Evolutionary conservation across 2,113 vertebrate genomes (phyloP).

Genomic region (Macheiramphus alcinus): DNA sequence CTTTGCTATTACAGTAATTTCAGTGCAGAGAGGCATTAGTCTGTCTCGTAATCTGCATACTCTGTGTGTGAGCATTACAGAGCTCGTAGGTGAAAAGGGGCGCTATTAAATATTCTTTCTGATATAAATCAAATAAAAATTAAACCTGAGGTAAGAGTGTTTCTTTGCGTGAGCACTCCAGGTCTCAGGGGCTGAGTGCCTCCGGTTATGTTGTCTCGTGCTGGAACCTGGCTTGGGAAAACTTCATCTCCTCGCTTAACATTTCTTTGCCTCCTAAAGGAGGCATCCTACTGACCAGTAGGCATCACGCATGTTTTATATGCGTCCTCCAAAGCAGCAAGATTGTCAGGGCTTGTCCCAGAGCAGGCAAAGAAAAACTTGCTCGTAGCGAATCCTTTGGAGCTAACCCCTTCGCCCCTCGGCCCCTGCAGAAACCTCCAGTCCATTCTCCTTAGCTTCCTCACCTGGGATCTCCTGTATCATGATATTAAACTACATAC

Average conservation of each 20-base stretch:
- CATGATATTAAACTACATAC: background rate
- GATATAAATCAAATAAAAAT: constrained; percentile 49
- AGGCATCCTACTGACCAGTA: background rate
- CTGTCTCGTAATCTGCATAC: constrained; percentile 41
- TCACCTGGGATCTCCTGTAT: background rate
- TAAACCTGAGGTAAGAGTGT: background rate
- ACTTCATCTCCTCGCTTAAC: background rate
- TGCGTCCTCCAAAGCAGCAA: background rate
- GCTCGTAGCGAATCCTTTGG: background rate
- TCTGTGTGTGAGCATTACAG: background rate
- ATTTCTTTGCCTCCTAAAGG: background rate
- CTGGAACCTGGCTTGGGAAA: background rate
- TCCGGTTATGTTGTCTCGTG: background rate
- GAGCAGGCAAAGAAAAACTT: background rate
- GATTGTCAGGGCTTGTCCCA: background rate
- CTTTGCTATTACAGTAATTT: constrained; percentile 68
- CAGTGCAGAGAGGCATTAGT: constrained; percentile 57
- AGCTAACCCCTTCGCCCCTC: background rate
- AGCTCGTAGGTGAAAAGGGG: constrained; percentile 23
- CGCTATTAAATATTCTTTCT: constrained; percentile 44
- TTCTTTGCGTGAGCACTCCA: background rate
- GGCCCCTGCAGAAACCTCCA: background rate
- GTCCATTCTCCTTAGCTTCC: background rate
- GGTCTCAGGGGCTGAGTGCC: background rate
- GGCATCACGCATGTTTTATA: background rate